Evolutionary conservation across 2,888 invertebrate species (phyloP), one percentile per base, ranked within the genome.

Genomic region (Phortica okadai): DNA sequence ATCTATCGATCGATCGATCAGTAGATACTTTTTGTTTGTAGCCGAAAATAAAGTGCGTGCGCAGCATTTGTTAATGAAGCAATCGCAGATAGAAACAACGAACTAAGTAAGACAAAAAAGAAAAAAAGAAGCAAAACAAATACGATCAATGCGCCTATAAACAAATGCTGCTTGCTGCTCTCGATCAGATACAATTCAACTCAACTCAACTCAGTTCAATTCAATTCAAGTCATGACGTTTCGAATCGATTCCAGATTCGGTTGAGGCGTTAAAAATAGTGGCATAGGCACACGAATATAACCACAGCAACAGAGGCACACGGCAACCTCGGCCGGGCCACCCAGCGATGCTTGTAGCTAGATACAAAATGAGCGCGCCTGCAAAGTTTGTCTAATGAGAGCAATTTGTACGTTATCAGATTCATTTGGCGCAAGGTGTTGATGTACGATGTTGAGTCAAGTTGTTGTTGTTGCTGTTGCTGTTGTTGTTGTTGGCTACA

Each of bases 401-500:
- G 45, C 74, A 74, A 77, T 77, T 74, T 77, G 74, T 74, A 70
- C 50, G 50, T 45, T 70, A 77, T 50, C 76, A 59, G 44, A 69
- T 74, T 70, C 33, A 74, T 77, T 77, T 54, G 41, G 76, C 45
- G 76, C 70, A 41, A 45, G 58, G 74, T 74, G 76, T 67, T 76
- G 76, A 76, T 56, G 73, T 54, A n/a, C n/a, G n/a, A n/a, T n/a
- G n/a, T n/a, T n/a, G n/a, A 14, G 54, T 54, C 11, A 54, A 54
- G 7, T 54, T 54, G 54, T n/a, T n/a, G 54, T 4, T n/a, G n/a
- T n/a, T n/a, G n/a, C n/a, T n/a, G n/a, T 21, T 62, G 7, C n/a
- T 54, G 54, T n/a, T n/a, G 54, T 21, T 62, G 7, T 54, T 2
- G 54, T n/a, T n/a, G 54, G 2, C 54, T 14, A 2, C n/a, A 10